Base-by-base conservation (phyloP, 2,888 invertebrate species). In the Agriopis marginaria region DNA sequence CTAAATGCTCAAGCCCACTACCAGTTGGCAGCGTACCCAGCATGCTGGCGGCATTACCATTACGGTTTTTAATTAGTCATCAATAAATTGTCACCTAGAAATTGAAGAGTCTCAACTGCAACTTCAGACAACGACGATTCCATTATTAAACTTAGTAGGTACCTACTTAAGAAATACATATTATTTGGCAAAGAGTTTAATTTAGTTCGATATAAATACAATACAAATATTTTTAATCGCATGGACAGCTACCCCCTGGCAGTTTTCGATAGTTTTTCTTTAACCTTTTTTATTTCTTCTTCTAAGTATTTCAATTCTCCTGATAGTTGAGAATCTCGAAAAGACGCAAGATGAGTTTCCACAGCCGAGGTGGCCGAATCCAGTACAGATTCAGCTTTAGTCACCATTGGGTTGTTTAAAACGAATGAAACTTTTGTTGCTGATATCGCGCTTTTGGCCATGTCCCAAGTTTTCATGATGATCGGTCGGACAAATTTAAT, bases 281-380 rank as follows among this genome's bases (percentile, higher is more conserved):
- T 87, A 7, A 87, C 77, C 71, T 79, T 84, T 70, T 86, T 77
- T 77, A 92, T 69, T 81, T 91, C 86, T 75, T 80, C 79, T 77
- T 90, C 83, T 39, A 93, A 86, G 76, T 89, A 89, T 75, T 81
- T 75, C 59, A 83, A 75, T 83, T 92, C 92, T 60, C 65, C 77
- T 9, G 82, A 79, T 32, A 90, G 76, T 67, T 88, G 85, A 59
- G 72, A 72, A 68, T 91, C 80, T 32, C 93, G 85, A 12, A 86
- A 70, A 14, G 65, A 23, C 64, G 75, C 79, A 39, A 89, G 72
- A 78, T 86, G 85, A 39, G 63, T 6, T n/a, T 81, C 73, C 58
- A 89, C 40, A 10, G 71, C n/a, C 0, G 74, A 72, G n/a, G 80
- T 70, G 7, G 84, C 11, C 44, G 62, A 73, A 17, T 79, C 78